Evolutionary conservation across 2,113 vertebrate genomes (phyloP), one percentile per base, ranked within the genome.

Genomic region (Ameiurus melas): DNA sequence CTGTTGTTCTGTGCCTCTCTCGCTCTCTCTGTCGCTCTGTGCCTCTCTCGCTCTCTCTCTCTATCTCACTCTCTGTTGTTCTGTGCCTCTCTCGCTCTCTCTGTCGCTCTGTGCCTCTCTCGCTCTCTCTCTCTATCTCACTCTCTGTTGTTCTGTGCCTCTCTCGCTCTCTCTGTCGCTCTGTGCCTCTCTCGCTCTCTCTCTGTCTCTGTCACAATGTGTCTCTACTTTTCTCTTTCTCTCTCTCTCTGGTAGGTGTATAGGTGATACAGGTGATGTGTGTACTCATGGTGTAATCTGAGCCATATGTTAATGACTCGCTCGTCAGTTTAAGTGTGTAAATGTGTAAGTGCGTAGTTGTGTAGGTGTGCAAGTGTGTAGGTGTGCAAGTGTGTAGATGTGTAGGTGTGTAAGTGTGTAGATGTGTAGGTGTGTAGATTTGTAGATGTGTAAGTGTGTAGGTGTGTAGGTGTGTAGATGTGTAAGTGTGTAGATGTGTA

Each of bases 241-340:
- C 36, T 75, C 10, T 27, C 25, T 27, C 22, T 66, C 8, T 66
- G 36, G 43, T 47, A 47, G 43, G 36, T 47, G 22, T 2, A 0
- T 51, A 47, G 6, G 6, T 47, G 6, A 43, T 47, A 7, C 5
- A 7, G 43, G 47, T 47, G 17, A 5, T 77, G 4, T 88, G 85
- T 68, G 30, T 6, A 97, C 98, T 99, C 94, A 99, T 98, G 96
- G 93, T 99, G 97, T 22, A 99, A 94, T 89, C 97, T 99, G 92
- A 99, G 96, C 43, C 98, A 98, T 92, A 99, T 98, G 94, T 99
- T 99, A 95, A 99, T 97, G 92, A 95, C 94, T 33, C 96, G 93
- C 90, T 99, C 98, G 0, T 99, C 36, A 36, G 39, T n/a, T n/a
- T n/a, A n/a, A n/a, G n/a, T 43, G 39, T 43, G 39, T 43, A 5